A percentile compares a stretch with the other conserved stretches of the same genome.
Evolutionary conservation across 1,140 invertebrate species (phyloP).

Genomic region (Drosophila bifasciata): DNA sequence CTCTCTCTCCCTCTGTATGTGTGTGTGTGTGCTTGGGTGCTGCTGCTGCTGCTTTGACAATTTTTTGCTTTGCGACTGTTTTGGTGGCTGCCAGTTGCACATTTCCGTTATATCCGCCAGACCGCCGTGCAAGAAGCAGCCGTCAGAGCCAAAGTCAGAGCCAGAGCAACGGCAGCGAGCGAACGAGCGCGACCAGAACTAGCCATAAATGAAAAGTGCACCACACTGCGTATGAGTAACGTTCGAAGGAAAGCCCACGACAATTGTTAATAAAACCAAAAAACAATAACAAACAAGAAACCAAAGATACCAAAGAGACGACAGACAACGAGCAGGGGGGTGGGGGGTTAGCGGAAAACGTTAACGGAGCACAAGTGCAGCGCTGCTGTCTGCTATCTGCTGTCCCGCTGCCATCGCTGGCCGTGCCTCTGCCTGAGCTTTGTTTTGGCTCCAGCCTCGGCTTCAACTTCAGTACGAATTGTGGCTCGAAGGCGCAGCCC

Average conservation of each 20-base stretch:
- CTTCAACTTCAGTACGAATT: constrained; percentile 51
- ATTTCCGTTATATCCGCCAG: constrained; percentile 80
- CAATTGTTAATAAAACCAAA: constrained; percentile 11
- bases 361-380: constrained; percentile 51
- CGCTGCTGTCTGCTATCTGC: constrained; percentile 22
- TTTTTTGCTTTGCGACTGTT: constrained; percentile 70
- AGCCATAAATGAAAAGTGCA: too few relatives aligned
- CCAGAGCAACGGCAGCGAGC: constrained; percentile 32
- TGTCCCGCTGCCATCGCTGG: constrained; percentile 38
- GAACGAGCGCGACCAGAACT: constrained; percentile 1
- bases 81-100: constrained; percentile 74
- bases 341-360: too few relatives aligned
- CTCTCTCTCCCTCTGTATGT: constrained; percentile 37
- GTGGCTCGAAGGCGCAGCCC: constrained; percentile 29
- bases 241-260: constrained; percentile 23
- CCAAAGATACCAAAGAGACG: neutral
- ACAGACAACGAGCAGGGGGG: neutral
- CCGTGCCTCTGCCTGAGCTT: constrained; percentile 40
- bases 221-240: constrained; percentile 45
- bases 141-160: neutral
- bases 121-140: constrained; percentile 45
- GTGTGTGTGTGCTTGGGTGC: too few relatives aligned
- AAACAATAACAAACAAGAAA: neutral
- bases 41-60: constrained; percentile 60
- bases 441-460: constrained; percentile 61